Percentiles rank a stretch among this genome's conserved stretches.
These are phyloP conservation scores for Lampropteryx suffumata DNA, from an alignment of 2,888 invertebrate genomes.

Conservation along the genomic window DNA sequence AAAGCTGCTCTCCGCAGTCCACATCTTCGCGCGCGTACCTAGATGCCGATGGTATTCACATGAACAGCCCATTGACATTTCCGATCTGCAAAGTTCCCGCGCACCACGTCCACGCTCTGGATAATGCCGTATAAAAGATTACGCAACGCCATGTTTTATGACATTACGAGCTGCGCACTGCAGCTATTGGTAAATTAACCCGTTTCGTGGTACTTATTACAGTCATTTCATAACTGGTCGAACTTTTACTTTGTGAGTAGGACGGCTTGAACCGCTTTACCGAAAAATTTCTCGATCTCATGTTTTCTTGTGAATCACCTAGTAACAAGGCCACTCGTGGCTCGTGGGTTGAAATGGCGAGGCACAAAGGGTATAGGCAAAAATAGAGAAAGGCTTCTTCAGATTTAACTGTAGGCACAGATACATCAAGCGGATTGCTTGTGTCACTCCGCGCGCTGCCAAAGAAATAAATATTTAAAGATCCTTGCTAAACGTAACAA, in stretches of 20 bases:
- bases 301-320: not conserved
- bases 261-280: not conserved
- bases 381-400: too few species aligned
- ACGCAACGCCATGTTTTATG: constrained; percentile 10
- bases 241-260: constrained; percentile 7
- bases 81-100: not conserved
- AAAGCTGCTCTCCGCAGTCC: not conserved
- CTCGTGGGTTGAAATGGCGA: too few species aligned
- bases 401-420: too few species aligned
- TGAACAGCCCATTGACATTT: constrained; percentile 12
- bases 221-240: constrained; percentile 14
- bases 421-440: too few species aligned
- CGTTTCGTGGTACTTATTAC: constrained; percentile 12
- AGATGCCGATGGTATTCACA: not conserved
- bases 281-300: not conserved
- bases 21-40: not conserved
- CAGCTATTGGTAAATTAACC: constrained; percentile 16
- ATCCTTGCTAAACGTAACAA: too few species aligned
- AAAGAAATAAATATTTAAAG: too few species aligned
- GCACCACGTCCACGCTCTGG: not conserved
- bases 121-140: not conserved
- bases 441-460: too few species aligned
- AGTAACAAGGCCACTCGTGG: too few species aligned
- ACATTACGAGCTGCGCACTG: constrained; percentile 14
- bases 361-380: too few species aligned